Conservation (phyloP, 2,113 vertebrate genomes). For the Gymnarchus niloticus region DNA sequence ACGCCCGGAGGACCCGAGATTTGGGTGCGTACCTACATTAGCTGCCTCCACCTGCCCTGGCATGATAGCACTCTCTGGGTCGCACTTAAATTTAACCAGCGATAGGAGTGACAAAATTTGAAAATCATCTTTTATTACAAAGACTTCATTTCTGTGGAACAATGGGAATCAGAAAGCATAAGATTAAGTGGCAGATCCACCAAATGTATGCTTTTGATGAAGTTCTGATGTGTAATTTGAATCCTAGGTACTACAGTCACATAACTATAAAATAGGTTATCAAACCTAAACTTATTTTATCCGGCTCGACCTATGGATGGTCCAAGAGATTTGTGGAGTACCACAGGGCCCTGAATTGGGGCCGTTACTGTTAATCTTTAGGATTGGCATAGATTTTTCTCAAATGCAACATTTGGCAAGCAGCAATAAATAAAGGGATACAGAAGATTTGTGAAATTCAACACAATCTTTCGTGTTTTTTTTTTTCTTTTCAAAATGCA, state of each 20-base stretch:
- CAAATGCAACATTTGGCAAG: background rate
- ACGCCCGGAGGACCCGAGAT: slow-evolving; percentile 83
- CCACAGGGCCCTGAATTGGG: background rate
- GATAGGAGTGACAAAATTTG: background rate
- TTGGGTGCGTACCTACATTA: slow-evolving; percentile 67
- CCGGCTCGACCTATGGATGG: background rate
- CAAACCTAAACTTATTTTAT: background rate
- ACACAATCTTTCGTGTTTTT: too few species aligned
- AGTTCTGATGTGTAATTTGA: background rate
- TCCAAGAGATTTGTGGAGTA: background rate
- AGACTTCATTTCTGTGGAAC: background rate
- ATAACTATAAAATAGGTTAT: background rate
- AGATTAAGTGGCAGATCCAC: background rate
- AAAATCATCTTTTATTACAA: background rate
- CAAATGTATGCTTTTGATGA: background rate
- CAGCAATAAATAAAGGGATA: background rate
- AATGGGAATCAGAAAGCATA: background rate
- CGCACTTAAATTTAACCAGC: too few species aligned
- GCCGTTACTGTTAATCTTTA: background rate
- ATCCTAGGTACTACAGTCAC: background rate
- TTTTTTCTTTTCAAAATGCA: background rate
- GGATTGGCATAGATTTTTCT: background rate
- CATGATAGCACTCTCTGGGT: too few species aligned
- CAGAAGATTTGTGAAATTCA: too few species aligned
- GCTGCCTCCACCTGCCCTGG: background rate